These are phyloP conservation scores for Spodoptera exigua DNA, from an alignment of 2,888 invertebrate species.

Conservation along the genomic window DNA sequence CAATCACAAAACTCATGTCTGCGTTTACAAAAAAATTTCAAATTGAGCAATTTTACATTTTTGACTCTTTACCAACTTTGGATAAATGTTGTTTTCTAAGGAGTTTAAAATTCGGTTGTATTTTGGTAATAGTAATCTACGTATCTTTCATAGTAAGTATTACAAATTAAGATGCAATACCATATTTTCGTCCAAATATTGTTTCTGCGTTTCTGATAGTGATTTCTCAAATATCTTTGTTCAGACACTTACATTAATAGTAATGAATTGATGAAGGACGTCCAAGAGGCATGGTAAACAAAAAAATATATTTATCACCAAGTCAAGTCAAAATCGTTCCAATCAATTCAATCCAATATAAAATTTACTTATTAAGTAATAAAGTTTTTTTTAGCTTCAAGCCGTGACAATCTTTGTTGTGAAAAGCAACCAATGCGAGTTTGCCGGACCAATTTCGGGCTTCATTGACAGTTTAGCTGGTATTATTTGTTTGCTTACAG, in stretches of 20 bases:
- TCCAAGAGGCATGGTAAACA: too few species aligned
- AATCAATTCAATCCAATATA: too few species aligned
- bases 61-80: conserved; percentile 3
- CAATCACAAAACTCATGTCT: neutral
- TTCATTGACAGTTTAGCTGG: neutral
- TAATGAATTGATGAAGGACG: too few species aligned
- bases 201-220: too few species aligned
- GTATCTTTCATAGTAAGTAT: conserved; percentile 26
- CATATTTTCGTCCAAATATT: too few species aligned
- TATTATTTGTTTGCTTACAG: conserved; percentile 4
- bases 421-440: conserved; percentile 4
- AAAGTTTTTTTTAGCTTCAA: conserved; percentile 24
- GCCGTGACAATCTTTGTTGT: neutral
- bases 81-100: conserved; percentile 16
- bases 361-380: too few species aligned
- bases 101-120: conserved; percentile 9
- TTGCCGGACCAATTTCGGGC: neutral
- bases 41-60: conserved; percentile 8
- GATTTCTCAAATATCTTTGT: too few species aligned
- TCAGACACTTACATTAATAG: too few species aligned
- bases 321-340: too few species aligned
- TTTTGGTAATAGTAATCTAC: conserved; percentile 10
- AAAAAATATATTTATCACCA: too few species aligned
- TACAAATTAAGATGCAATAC: too few species aligned
- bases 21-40: too few species aligned